These are phyloP conservation scores for Syrrhaptes paradoxus DNA, from an alignment of 2,113 vertebrate genomes.

Conservation along the genomic window DNA sequence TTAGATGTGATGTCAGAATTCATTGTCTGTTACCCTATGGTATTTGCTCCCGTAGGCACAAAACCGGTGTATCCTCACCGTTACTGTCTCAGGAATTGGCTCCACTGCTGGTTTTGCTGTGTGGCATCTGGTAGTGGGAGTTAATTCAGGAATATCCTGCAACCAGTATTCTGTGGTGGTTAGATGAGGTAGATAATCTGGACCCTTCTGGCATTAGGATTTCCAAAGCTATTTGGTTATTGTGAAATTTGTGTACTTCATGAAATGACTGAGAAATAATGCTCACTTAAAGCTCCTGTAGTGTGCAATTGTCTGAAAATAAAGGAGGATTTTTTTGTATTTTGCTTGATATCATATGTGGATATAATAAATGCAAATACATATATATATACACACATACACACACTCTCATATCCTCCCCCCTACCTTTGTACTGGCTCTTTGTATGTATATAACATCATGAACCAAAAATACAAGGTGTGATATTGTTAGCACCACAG, in stretches of 20 bases:
- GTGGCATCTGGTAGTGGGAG: neutral
- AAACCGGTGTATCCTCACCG: neutral
- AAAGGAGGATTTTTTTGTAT: neutral
- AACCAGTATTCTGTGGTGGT: neutral
- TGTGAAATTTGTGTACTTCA: neutral
- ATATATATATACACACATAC: neutral
- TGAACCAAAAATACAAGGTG: neutral
- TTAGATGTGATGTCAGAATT: neutral
- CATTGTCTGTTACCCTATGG: neutral
- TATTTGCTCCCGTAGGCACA: neutral
- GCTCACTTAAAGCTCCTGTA: neutral
- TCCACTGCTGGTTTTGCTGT: neutral
- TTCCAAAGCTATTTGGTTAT: neutral
- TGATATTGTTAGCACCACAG: too few species aligned
- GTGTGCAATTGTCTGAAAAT: neutral
- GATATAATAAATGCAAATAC: neutral
- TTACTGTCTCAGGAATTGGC: neutral
- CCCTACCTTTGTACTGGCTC: neutral
- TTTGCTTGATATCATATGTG: neutral
- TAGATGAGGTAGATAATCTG: neutral
- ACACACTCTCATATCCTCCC: neutral
- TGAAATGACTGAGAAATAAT: neutral
- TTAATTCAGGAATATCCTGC: neutral
- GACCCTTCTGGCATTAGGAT: neutral
- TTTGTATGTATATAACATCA: neutral